Evolutionary conservation across 1,140 invertebrate genomes (phyloP).

Genomic region (Leptestheria dahalacensis): DNA sequence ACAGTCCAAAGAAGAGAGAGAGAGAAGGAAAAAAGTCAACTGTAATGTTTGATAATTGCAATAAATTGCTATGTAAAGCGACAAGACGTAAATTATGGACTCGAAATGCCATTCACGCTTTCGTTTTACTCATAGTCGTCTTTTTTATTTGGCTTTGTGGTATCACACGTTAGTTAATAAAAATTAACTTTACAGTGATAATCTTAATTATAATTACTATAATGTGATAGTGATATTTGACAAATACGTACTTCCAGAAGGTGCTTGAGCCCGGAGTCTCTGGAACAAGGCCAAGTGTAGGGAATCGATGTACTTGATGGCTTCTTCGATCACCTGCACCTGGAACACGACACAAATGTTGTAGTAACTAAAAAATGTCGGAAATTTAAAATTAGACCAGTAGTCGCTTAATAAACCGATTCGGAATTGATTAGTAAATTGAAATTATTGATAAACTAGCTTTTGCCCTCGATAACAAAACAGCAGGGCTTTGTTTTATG

Average conservation of each 20-base stretch:
- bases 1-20: too few relatives aligned
- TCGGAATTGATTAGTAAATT: background rate
- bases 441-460: background rate
- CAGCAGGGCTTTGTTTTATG: too few relatives aligned
- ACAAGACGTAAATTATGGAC: too few relatives aligned
- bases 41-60: too few relatives aligned
- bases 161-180: background rate
- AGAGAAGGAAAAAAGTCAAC: too few relatives aligned
- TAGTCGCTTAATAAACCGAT: background rate
- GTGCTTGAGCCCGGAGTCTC: conserved; percentile 23
- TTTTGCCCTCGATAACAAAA: too few relatives aligned
- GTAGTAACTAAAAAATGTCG: background rate
- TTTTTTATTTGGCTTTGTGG: too few relatives aligned
- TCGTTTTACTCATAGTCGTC: too few relatives aligned
- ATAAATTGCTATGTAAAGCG: too few relatives aligned
- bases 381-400: background rate
- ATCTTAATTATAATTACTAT: background rate
- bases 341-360: conserved; percentile 14
- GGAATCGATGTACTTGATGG: conserved; percentile 29
- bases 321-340: conserved; percentile 29
- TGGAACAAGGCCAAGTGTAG: conserved; percentile 25
- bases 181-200: background rate
- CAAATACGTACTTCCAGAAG: background rate
- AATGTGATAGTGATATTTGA: background rate
- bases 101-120: too few relatives aligned